Evolutionary conservation across 1,140 invertebrate genomes (phyloP).

Genomic region (Solen grandis): DNA sequence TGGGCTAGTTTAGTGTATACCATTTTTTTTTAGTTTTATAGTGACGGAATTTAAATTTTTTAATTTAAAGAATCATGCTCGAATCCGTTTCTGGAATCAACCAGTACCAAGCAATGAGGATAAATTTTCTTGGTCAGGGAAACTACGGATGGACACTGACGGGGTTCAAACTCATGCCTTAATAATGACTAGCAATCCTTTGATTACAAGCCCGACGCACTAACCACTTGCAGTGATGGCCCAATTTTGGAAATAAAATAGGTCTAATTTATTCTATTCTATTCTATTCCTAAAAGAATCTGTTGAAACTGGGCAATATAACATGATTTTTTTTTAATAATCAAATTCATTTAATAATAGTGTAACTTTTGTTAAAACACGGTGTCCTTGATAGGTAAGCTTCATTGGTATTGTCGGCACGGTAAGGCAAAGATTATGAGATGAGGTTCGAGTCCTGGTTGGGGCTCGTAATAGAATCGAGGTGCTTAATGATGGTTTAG

Average conservation of each 20-base stretch:
- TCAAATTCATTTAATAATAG: slow-evolving; percentile 19
- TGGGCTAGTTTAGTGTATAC: too few relatives aligned
- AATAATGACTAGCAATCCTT: slow-evolving; percentile 10
- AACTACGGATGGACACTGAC: too few relatives aligned
- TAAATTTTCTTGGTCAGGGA: too few relatives aligned
- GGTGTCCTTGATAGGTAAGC: slow-evolving; percentile 19
- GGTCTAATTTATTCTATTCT: slow-evolving; percentile 5
- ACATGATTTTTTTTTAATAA: slow-evolving; percentile 11
- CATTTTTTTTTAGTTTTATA: background rate
- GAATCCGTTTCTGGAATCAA: too few relatives aligned
- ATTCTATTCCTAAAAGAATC: slow-evolving; percentile 15
- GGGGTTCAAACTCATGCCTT: too few relatives aligned
- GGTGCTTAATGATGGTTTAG: too few relatives aligned
- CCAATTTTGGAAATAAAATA: slow-evolving; percentile 1
- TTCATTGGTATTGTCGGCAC: slow-evolving; percentile 7
- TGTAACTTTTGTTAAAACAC: slow-evolving; percentile 10
- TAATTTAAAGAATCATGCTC: too few relatives aligned
- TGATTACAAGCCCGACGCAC: too few relatives aligned
- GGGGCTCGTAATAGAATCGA: slow-evolving; percentile 20
- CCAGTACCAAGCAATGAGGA: too few relatives aligned
- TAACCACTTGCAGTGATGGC: slow-evolving; percentile 17
- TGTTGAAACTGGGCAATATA: slow-evolving; percentile 16
- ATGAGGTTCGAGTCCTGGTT: slow-evolving; percentile 11
- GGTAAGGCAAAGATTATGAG: slow-evolving; percentile 14
- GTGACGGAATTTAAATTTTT: background rate